Conservation (phyloP, 2,113 vertebrate species). For the Pachycephala philippinensis region DNA sequence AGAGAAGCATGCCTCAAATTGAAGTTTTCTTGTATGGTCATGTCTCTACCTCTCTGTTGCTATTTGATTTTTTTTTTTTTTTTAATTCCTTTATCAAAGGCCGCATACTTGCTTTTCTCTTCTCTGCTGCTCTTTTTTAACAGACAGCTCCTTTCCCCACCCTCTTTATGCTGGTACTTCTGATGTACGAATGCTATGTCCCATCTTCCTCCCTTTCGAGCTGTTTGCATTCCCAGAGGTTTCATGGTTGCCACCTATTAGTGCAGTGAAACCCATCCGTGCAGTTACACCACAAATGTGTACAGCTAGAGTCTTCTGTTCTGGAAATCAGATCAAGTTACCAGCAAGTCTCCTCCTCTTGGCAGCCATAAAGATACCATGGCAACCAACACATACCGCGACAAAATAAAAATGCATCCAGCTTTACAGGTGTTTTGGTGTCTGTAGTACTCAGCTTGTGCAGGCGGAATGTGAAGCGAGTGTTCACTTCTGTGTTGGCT, state of each 20-base stretch:
- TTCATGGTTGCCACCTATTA: neutral
- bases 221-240: neutral
- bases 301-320: neutral
- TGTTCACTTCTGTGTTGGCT: rapidly evolving
- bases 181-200: neutral
- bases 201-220: rapidly evolving
- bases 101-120: neutral
- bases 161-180: neutral
- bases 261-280: neutral
- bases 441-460: neutral
- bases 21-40: neutral
- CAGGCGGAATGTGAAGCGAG: neutral
- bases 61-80: neutral
- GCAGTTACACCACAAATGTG: neutral
- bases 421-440: neutral
- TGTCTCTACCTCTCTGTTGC: neutral
- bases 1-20: neutral
- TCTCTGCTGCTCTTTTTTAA: neutral
- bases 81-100: neutral
- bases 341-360: neutral
- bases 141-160: neutral
- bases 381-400: neutral
- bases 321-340: neutral
- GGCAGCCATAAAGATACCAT: neutral
- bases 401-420: neutral